A percentile compares a stretch with the other conserved stretches of the same genome.
These are phyloP conservation scores for Cotesia chilonis DNA, from an alignment of 1,140 invertebrate genomes.

Conservation along the genomic window DNA sequence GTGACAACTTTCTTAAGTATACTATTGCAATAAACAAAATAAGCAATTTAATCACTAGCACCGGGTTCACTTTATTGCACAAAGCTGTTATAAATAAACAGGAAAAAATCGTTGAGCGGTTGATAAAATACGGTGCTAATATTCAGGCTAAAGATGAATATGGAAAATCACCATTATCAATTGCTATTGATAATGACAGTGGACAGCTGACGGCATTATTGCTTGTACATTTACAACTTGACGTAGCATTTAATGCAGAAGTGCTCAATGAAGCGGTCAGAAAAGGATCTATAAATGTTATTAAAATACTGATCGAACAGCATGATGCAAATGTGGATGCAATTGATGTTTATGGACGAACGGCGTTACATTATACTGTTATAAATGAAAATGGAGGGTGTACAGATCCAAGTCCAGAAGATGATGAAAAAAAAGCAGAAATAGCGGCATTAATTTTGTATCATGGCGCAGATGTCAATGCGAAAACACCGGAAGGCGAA, in stretches of 20 bases:
- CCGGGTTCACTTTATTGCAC: slow-evolving; percentile 17
- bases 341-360: slow-evolving; percentile 1
- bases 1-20: slow-evolving; percentile 13
- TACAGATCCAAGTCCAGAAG: neutral
- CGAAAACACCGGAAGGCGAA: neutral
- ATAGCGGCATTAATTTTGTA: neutral
- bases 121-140: slow-evolving; percentile 33
- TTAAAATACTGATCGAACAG: neutral
- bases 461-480: slow-evolving; percentile 26
- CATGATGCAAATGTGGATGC: neutral
- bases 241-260: neutral
- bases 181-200: slow-evolving; percentile 24
- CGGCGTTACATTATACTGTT: slow-evolving; percentile 10
- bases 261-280: slow-evolving; percentile 7
- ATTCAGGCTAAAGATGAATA: slow-evolving; percentile 21
- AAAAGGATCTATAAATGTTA: slow-evolving; percentile 2
- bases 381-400: neutral
- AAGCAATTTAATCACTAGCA: neutral
- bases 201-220: neutral
- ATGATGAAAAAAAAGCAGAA: neutral
- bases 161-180: slow-evolving; percentile 22
- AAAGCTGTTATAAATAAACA: slow-evolving; percentile 20
- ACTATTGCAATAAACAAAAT: slow-evolving; percentile 3
- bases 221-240: slow-evolving; percentile 4
- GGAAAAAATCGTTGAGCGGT: slow-evolving; percentile 22